Conservation (phyloP, 2,797 vertebrate genomes). For the Pampus argenteus region DNA sequence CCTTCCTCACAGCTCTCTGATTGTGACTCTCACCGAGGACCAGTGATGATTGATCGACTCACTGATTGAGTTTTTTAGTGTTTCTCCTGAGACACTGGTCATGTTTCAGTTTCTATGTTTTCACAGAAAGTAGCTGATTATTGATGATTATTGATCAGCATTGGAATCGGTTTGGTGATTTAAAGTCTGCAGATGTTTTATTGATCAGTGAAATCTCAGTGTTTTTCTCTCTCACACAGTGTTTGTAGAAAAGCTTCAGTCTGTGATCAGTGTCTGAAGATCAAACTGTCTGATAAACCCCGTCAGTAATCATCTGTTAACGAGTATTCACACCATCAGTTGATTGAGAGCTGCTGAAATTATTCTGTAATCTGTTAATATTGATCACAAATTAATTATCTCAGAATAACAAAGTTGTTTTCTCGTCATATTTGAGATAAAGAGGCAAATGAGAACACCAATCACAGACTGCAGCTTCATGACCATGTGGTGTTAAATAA, state of each 20-base stretch:
- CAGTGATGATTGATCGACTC: conserved; percentile 1
- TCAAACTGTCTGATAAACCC: neutral
- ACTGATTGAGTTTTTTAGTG: conserved; percentile 11
- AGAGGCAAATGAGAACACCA: neutral
- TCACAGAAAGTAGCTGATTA: neutral
- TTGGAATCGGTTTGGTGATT: neutral
- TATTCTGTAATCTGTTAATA: neutral
- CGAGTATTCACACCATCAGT: neutral
- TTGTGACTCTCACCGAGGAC: conserved; percentile 43
- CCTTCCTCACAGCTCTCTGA: conserved; percentile 54
- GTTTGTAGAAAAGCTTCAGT: conserved; percentile 11
- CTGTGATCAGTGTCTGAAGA: conserved; percentile 23
- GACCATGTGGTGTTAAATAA: neutral
- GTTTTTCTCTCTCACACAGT: neutral
- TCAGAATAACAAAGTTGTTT: too few relatives aligned
- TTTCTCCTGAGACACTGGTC: neutral
- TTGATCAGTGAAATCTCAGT: neutral
- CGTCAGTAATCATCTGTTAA: conserved; percentile 3
- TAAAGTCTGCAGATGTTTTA: neutral
- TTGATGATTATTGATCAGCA: conserved; percentile 18
- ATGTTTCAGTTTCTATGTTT: conserved; percentile 7
- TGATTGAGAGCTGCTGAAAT: neutral
- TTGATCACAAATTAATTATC: neutral
- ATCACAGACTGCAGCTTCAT: conserved; percentile 4
- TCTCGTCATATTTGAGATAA: neutral